Percentiles rank a stretch among this genome's conserved stretches.
phyloP scores from a whole-genome alignment of 2,888 invertebrate species.

The Epistrophella euchroma region DNA sequence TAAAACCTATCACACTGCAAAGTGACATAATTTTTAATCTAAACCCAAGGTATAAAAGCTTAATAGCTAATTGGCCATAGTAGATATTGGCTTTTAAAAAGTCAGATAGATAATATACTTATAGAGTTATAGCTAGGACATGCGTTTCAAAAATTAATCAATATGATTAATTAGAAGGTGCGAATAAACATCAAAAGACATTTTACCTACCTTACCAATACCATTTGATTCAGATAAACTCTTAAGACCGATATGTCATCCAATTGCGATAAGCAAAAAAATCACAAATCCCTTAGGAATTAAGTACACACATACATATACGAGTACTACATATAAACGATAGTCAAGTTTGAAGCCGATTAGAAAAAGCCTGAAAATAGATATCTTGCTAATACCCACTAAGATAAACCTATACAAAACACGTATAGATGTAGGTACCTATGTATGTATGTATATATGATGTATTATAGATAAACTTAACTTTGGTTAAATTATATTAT shows the following conservation, averaged over 20 bases:
- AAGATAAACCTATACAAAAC: not conserved
- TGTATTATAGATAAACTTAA: not conserved
- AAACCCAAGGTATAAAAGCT: not conserved
- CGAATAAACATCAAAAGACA: conserved; percentile 16
- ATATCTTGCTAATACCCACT: conserved; percentile 26
- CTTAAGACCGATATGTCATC: conserved; percentile 65
- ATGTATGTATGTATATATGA: not conserved
- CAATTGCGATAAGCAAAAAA: conserved; percentile 47
- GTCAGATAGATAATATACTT: not conserved
- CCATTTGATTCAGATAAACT: conserved; percentile 17
- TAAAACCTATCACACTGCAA: not conserved
- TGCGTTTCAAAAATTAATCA: conserved; percentile 40
- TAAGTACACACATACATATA: not conserved
- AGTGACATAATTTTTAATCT: conserved; percentile 8
- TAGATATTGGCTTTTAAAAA: not conserved
- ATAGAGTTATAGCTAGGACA: not conserved
- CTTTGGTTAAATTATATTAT: conserved; percentile 3
- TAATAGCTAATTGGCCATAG: not conserved
- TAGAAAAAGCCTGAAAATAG: conserved; percentile 24
- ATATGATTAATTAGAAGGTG: conserved; percentile 60
- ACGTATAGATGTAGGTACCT: too few relatives aligned
- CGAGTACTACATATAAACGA: not conserved
- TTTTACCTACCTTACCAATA: not conserved
- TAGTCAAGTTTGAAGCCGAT: conserved; percentile 31
- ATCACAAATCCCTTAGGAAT: conserved; percentile 44